Conservation (phyloP, 2,797 vertebrate species). For the Hemibagrus guttatus region DNA sequence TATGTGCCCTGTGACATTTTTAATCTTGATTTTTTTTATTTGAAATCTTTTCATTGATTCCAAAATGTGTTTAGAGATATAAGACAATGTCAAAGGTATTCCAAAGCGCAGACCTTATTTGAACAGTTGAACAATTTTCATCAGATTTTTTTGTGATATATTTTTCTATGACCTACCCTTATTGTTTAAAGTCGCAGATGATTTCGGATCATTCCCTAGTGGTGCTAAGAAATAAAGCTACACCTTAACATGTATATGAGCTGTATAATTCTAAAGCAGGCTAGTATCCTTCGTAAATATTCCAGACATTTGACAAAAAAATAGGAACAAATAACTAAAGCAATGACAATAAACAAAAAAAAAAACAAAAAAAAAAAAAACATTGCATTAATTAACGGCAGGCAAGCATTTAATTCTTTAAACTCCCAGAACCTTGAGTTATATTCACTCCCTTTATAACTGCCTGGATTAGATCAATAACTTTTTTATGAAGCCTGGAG, state of each 20-base stretch:
- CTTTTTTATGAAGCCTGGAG: neutral
- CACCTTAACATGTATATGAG: neutral
- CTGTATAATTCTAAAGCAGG: neutral
- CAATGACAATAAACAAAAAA: no score
- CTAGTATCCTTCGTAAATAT: neutral
- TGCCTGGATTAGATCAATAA: neutral
- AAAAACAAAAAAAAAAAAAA: no score
- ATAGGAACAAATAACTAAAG: neutral
- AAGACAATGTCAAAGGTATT: neutral
- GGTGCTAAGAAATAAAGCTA: neutral
- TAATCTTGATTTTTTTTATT: neutral
- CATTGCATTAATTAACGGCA: no score
- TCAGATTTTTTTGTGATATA: neutral
- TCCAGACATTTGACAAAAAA: neutral
- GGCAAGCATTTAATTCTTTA: neutral
- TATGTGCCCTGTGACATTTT: slow-evolving; percentile 17
- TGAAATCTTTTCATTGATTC: neutral
- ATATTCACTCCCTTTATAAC: neutral
- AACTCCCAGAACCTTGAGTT: neutral
- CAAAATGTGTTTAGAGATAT: neutral
- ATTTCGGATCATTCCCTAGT: neutral
- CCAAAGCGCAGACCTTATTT: neutral
- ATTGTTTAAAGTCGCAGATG: neutral
- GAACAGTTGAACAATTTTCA: neutral
- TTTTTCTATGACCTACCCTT: neutral